Evolutionary conservation across 2,888 invertebrate genomes (phyloP), one percentile per base, ranked within the genome.

Genomic region (Stenolophus ochropezus): DNA sequence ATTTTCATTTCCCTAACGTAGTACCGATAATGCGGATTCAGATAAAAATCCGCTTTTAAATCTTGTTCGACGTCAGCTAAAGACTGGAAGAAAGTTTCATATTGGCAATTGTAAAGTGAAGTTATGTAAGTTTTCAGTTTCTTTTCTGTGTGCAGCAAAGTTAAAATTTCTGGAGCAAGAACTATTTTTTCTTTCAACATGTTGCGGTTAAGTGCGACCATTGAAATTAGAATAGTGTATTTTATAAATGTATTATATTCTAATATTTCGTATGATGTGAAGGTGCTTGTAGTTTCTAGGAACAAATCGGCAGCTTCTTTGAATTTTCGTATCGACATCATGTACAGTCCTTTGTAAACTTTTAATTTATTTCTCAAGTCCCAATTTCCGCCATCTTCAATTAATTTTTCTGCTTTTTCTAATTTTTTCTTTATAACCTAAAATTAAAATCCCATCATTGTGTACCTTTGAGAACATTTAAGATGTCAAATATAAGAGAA

Each of bases 201-300:
- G 21, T 85, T 85, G 76, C 90, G 86, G 1, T 88, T 87, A 21
- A 90, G 85, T 16, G 88, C 87, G 73, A 90, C 87, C 86, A 89
- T 88, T 73, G 89, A 88, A 0, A 89, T 85, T 21, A 89, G 84
- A 4, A 90, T 86, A 0, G 90, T 89, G 83, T 90, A 90, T 56
- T 88, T 87, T 23, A 90, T 88, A 75, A 90, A 88, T 25, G 91
- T 91, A 82, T 91, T 91, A 86, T 94, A 94, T 80, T 93, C 92
- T 90, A 94, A 92, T 73, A 95, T 88, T 87, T 95, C 95, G 86
- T 94, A 93, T 0, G 94, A 94, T 20, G 94, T 94, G 87, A 95
- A 95, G 0, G 94, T 95, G 5, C 94, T 93, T 8, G 94, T 92
- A 8, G 94, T 93, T 85, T 94, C 93, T 42, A 94, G 90, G 86